A percentile compares a stretch with the other conserved stretches of the same genome.
Conservation (phyloP, 2,113 vertebrate genomes). For the Pteruthius melanotis region DNA sequence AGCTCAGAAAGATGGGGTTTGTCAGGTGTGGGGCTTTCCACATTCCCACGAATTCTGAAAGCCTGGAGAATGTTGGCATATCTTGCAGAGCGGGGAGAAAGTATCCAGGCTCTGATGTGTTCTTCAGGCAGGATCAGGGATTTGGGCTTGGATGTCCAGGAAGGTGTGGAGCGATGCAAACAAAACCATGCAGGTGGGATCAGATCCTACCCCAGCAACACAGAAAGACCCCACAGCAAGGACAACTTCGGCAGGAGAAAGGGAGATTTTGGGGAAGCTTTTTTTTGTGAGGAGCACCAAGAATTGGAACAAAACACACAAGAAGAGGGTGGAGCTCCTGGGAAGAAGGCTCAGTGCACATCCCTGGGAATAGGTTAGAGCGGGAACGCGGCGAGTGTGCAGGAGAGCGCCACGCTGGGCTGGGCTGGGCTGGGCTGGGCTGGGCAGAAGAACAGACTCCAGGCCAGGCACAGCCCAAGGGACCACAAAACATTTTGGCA, state of each 20-base stretch:
- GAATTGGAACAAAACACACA: not conserved
- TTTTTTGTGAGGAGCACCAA: not conserved
- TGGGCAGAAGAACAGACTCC: not conserved
- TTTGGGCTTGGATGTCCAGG: not conserved
- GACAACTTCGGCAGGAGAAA: not conserved
- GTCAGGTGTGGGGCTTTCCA: not conserved
- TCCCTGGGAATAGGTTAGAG: not conserved
- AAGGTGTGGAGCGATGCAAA: not conserved
- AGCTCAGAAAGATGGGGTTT: not conserved
- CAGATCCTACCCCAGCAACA: not conserved
- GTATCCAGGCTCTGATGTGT: not conserved
- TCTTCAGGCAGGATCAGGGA: not conserved
- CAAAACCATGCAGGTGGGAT: rapidly evolving
- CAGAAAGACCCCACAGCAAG: rapidly evolving
- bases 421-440: not conserved
- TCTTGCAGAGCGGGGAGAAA: not conserved
- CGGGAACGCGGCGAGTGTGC: not conserved
- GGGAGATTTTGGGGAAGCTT: not conserved
- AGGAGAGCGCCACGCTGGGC: not conserved
- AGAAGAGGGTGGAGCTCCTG: not conserved
- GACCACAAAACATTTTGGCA: slow-evolving; percentile 30
- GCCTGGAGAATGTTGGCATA: not conserved
- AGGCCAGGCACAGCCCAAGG: not conserved
- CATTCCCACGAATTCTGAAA: not conserved
- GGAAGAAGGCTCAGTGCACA: not conserved